Evolutionary conservation across 2,888 invertebrate species (phyloP).

Genomic region (Rotaria sp.): DNA sequence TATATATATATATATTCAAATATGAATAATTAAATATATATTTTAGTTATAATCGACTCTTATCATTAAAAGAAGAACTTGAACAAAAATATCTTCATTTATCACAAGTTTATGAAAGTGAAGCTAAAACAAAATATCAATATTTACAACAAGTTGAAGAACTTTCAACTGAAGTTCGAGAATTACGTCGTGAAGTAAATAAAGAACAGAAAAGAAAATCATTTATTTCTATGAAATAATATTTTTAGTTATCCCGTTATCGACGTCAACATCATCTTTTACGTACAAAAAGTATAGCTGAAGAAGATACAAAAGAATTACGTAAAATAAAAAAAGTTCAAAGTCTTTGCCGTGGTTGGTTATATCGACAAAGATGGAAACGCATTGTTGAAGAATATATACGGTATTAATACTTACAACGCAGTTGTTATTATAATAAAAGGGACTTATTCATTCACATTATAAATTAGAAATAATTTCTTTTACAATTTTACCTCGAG

Average conservation of each 20-base stretch:
- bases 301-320: constrained; percentile 66
- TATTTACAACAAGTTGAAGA: constrained; percentile 86
- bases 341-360: constrained; percentile 86
- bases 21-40: not conserved
- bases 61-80: constrained; percentile 78
- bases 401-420: not conserved
- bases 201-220: not conserved
- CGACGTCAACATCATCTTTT: constrained; percentile 34
- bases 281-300: constrained; percentile 29
- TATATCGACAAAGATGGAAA: constrained; percentile 82
- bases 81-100: constrained; percentile 84
- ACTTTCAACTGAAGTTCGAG: constrained; percentile 76
- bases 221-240: not conserved
- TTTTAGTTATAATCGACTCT: constrained; percentile 75
- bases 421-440: too few relatives aligned
- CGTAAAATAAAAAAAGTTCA: constrained; percentile 75
- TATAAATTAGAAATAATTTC: too few relatives aligned
- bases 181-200: constrained; percentile 73
- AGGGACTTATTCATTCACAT: too few relatives aligned
- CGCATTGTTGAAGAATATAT: constrained; percentile 85
- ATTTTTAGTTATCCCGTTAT: constrained; percentile 30
- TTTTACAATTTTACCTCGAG: too few relatives aligned
- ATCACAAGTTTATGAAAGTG: constrained; percentile 76
- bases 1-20: constrained; percentile 6
- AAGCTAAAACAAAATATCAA: constrained; percentile 83